Percentiles rank a stretch among this genome's conserved stretches.
Conservation (phyloP, 2,113 vertebrate species). For the Uria aalge region DNA sequence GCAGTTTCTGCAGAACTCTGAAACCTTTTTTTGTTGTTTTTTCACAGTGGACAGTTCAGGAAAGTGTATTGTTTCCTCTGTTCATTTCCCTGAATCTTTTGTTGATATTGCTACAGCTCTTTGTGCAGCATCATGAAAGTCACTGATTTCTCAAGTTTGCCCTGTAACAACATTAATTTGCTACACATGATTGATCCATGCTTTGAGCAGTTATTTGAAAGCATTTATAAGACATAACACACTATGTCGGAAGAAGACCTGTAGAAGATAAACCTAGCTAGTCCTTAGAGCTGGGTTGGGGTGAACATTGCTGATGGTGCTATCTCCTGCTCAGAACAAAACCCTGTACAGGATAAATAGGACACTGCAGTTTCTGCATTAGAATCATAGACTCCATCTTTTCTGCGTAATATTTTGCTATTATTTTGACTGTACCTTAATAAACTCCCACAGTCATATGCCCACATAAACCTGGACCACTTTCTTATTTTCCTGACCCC, state of each 20-base stretch:
- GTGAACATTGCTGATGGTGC: not conserved
- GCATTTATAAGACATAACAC: not conserved
- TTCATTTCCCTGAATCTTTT: not conserved
- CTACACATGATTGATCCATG: rapidly evolving
- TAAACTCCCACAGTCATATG: not conserved
- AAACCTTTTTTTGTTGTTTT: not conserved
- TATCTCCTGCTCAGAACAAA: not conserved
- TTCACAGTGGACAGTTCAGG: not conserved
- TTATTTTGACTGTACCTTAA: not conserved
- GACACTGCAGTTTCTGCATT: too few relatives aligned
- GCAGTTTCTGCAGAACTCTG: not conserved
- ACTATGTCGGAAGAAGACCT: not conserved
- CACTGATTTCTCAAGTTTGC: not conserved
- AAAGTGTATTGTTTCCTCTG: not conserved
- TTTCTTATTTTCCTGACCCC: not conserved
- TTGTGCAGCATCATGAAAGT: not conserved
- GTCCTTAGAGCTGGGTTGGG: not conserved
- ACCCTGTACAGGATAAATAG: not conserved
- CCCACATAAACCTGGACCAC: not conserved
- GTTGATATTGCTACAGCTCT: not conserved
- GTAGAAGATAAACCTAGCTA: not conserved
- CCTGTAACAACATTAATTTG: not conserved
- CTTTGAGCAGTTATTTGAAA: not conserved
- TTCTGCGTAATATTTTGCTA: not conserved
- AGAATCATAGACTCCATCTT: not conserved